These are phyloP conservation scores for Pheosia tremula DNA, from an alignment of 2,888 invertebrate species.

Conservation along the genomic window DNA sequence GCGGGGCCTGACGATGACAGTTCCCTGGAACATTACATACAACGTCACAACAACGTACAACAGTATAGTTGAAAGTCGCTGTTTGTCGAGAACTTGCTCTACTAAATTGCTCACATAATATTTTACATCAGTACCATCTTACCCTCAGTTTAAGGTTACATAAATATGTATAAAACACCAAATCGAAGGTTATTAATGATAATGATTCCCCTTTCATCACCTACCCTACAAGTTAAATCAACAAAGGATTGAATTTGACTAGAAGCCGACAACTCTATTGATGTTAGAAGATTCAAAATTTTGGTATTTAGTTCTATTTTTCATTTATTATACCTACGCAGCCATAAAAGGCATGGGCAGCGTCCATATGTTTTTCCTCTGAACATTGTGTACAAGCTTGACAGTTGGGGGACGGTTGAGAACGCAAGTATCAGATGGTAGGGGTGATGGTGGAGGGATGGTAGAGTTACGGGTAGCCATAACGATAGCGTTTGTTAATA, in stretches of 20 bases:
- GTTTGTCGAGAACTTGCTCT: neutral
- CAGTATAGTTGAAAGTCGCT: conserved; percentile 1
- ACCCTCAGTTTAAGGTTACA: no score
- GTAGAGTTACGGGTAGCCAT: no score
- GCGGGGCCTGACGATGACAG: conserved; percentile 5
- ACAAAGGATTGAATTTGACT: no score
- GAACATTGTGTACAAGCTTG: neutral
- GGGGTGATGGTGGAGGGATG: no score
- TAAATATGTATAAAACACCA: no score
- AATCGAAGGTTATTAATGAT: no score
- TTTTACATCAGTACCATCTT: neutral
- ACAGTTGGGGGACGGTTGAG: neutral
- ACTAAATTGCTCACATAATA: neutral
- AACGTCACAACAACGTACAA: neutral
- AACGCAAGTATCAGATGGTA: neutral
- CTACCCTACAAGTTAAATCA: no score
- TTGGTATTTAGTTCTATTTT: neutral
- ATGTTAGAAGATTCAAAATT: neutral
- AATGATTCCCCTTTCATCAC: no score
- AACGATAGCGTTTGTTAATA: neutral
- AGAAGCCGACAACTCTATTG: neutral
- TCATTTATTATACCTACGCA: neutral
- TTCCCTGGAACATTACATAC: neutral
- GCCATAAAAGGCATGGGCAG: neutral
- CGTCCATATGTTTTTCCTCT: neutral